Evolutionary conservation across 1,140 invertebrate genomes (phyloP).

Genomic region (Palaemon carinicauda): DNA sequence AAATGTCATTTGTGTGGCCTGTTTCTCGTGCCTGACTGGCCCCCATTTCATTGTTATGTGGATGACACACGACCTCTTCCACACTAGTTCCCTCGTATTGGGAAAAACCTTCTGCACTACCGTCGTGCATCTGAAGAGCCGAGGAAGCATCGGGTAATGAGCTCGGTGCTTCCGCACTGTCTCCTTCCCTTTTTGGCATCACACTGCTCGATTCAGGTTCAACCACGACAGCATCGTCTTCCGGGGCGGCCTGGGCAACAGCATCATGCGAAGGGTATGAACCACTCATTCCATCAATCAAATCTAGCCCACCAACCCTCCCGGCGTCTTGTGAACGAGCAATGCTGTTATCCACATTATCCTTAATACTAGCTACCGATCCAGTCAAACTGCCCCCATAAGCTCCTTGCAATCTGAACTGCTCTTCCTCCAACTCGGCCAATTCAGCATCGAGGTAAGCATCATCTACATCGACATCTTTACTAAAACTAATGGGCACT

Average conservation of each 20-base stretch:
- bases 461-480: conserved; percentile 67
- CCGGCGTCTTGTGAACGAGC: not conserved
- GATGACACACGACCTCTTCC: conserved; percentile 35
- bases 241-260: not conserved
- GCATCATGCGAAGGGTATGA: not conserved
- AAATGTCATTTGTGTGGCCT: not conserved
- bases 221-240: too few relatives aligned
- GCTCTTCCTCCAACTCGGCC: conserved; percentile 61
- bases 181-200: too few relatives aligned
- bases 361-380: not conserved
- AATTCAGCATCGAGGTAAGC: conserved; percentile 71
- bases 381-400: conserved; percentile 40
- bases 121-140: not conserved
- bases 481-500: conserved; percentile 46
- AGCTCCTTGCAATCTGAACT: conserved; percentile 51
- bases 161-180: too few relatives aligned
- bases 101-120: not conserved
- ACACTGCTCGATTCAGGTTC: too few relatives aligned
- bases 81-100: not conserved
- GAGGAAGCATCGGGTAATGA: not conserved
- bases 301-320: conserved; percentile 9
- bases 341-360: not conserved
- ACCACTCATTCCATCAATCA: conserved; percentile 37
- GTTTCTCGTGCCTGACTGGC: not conserved
- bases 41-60: not conserved